Percentiles rank a stretch among this genome's conserved stretches.
These are phyloP conservation scores for Pachyseris speciosa DNA, from an alignment of 64 coral and sea anemone species.

Conservation along the genomic window DNA sequence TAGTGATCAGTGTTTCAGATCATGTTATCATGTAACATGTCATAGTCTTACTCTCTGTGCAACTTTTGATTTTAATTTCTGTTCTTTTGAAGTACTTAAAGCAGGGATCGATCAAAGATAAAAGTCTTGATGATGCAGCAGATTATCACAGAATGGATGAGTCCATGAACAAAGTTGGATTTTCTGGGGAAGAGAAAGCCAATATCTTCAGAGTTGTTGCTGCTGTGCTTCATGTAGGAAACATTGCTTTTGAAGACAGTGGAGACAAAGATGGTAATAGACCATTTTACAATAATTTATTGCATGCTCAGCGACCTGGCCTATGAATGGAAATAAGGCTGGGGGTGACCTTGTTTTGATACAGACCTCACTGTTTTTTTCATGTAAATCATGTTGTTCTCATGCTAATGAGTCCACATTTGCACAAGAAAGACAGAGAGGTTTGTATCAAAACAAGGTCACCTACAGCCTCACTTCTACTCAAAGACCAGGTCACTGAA, in stretches of 20 bases:
- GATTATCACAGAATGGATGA: conserved; percentile 90
- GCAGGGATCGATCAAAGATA: conserved; percentile 91
- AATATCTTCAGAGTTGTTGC: conserved; percentile 96
- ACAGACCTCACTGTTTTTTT: no score
- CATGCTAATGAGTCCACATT: no score
- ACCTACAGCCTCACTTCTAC: no score
- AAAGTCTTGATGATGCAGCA: conserved; percentile 74
- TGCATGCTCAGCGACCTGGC: no score
- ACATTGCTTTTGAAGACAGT: conserved; percentile 95
- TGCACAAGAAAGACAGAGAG: no score
- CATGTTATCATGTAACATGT: background rate
- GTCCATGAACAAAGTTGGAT: conserved; percentile 97
- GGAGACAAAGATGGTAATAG: conserved; percentile 88
- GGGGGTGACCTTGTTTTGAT: no score
- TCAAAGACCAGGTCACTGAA: no score
- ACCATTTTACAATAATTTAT: no score
- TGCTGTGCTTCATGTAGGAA: conserved; percentile 94
- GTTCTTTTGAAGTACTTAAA: conserved; percentile 78
- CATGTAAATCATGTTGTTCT: no score
- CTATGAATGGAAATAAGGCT: no score
- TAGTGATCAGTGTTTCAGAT: no score
- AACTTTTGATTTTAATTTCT: background rate
- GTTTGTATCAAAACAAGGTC: no score
- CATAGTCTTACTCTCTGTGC: background rate
- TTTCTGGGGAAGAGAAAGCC: conserved; percentile 90